These are phyloP conservation scores for Beris morrisii DNA, from an alignment of 2,888 invertebrate species.

Conservation along the genomic window DNA sequence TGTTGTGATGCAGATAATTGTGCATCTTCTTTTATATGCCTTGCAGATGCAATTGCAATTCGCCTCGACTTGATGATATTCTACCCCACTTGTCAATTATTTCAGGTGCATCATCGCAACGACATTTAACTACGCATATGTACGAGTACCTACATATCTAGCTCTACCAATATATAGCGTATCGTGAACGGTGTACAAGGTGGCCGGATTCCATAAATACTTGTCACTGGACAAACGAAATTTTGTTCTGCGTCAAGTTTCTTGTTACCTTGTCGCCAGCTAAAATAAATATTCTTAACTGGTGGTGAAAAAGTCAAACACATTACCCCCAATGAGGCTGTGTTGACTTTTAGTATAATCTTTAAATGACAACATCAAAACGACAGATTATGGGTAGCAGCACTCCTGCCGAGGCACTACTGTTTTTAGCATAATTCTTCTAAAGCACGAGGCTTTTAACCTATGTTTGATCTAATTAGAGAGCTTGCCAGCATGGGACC, in stretches of 20 bases:
- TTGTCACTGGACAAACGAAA: not conserved
- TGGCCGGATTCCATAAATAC: not conserved
- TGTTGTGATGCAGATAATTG: not conserved
- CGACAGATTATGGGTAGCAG: too few relatives aligned
- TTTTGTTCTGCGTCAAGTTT: not conserved
- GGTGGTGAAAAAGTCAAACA: too few relatives aligned
- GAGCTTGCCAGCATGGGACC: too few relatives aligned
- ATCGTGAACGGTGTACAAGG: not conserved
- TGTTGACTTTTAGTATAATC: too few relatives aligned
- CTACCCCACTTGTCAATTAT: constrained; percentile 11
- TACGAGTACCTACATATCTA: not conserved
- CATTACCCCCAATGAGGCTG: too few relatives aligned
- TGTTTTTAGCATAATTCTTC: too few relatives aligned
- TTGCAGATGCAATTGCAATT: constrained; percentile 10
- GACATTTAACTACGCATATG: not conserved
- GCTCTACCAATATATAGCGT: too few relatives aligned
- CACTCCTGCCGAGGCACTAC: too few relatives aligned
- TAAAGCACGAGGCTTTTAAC: too few relatives aligned
- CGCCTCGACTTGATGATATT: constrained; percentile 3
- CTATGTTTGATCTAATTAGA: too few relatives aligned
- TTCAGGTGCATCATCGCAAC: constrained; percentile 1
- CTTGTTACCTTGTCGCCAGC: not conserved
- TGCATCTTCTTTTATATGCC: constrained; percentile 26
- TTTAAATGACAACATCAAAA: too few relatives aligned
- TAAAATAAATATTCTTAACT: too few relatives aligned